These are phyloP conservation scores for Poliocrania exsul DNA, from an alignment of 2,797 vertebrate species.

Conservation along the genomic window DNA sequence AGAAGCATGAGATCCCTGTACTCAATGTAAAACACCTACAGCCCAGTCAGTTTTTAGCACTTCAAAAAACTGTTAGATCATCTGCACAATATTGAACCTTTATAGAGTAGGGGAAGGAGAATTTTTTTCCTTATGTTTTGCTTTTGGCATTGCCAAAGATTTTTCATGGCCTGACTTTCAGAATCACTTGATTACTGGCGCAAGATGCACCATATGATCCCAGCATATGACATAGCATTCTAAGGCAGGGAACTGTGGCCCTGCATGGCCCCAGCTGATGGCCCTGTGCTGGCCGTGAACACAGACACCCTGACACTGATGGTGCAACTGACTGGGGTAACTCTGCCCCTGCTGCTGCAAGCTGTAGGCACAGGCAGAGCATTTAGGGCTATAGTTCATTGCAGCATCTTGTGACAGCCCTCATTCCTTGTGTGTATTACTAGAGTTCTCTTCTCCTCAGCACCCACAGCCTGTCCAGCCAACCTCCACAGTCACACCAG, in stretches of 20 bases:
- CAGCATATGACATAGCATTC: accelerated
- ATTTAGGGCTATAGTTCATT: background rate
- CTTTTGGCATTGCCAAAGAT: background rate
- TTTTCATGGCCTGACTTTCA: background rate
- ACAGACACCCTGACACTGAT: background rate
- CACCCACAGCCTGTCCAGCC: background rate
- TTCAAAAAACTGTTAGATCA: background rate
- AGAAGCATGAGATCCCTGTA: background rate
- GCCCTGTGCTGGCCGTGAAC: background rate
- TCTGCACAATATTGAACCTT: background rate
- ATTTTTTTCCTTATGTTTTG: background rate
- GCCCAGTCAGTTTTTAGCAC: background rate
- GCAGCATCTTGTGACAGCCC: background rate
- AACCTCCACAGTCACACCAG: accelerated
- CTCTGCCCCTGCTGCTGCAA: background rate
- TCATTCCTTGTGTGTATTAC: background rate
- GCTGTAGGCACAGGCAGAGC: background rate
- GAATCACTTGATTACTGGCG: background rate
- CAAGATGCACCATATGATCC: background rate
- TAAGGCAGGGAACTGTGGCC: background rate
- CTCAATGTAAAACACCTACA: background rate
- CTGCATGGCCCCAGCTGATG: background rate
- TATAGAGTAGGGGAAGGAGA: background rate
- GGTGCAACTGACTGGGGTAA: accelerated
- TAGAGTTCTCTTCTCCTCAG: background rate